These are phyloP conservation scores for Sphaeridia pumilis DNA, from an alignment of 2,888 invertebrate genomes.

Conservation along the genomic window DNA sequence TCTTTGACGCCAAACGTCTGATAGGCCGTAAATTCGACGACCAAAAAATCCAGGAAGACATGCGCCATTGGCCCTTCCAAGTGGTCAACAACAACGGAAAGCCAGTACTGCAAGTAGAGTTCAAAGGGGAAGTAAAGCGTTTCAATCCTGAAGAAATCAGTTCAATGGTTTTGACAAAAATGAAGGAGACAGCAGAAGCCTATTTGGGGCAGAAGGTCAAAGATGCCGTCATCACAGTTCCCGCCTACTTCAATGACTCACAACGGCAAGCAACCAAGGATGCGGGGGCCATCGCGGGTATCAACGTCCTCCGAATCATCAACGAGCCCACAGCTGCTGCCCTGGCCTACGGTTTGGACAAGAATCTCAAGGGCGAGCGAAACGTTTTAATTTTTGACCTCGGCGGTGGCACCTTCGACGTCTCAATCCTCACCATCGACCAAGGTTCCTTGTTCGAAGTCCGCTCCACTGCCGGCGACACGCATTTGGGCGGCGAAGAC, in stretches of 20 bases:
- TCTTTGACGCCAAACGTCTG: slow-evolving; percentile 45
- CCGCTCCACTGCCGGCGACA: slow-evolving; percentile 53
- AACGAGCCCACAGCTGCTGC: slow-evolving; percentile 86
- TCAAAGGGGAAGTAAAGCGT: slow-evolving; percentile 50
- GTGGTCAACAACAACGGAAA: slow-evolving; percentile 44
- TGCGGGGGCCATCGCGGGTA: slow-evolving; percentile 62
- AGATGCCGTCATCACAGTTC: slow-evolving; percentile 67
- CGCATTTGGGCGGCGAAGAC: slow-evolving; percentile 53
- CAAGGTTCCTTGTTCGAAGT: slow-evolving; percentile 53
- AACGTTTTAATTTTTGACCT: slow-evolving; percentile 49
- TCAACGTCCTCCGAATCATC: slow-evolving; percentile 78
- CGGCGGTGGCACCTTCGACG: slow-evolving; percentile 52
- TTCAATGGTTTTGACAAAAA: slow-evolving; percentile 64
- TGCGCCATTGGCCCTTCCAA: slow-evolving; percentile 89
- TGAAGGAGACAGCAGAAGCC: slow-evolving; percentile 85
- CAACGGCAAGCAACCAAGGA: slow-evolving; percentile 65
- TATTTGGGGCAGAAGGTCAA: slow-evolving; percentile 67
- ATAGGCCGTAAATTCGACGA: slow-evolving; percentile 86
- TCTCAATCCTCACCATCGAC: slow-evolving; percentile 45
- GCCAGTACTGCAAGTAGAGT: slow-evolving; percentile 37
- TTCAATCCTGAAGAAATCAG: slow-evolving; percentile 52
- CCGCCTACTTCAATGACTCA: slow-evolving; percentile 61
- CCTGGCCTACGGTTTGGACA: slow-evolving; percentile 62
- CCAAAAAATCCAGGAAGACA: slow-evolving; percentile 74
- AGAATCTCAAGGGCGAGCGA: slow-evolving; percentile 43